Evolutionary conservation across 2,113 vertebrate genomes (phyloP), one percentile per base, ranked within the genome.

Genomic region (Copsychus sechellarum): DNA sequence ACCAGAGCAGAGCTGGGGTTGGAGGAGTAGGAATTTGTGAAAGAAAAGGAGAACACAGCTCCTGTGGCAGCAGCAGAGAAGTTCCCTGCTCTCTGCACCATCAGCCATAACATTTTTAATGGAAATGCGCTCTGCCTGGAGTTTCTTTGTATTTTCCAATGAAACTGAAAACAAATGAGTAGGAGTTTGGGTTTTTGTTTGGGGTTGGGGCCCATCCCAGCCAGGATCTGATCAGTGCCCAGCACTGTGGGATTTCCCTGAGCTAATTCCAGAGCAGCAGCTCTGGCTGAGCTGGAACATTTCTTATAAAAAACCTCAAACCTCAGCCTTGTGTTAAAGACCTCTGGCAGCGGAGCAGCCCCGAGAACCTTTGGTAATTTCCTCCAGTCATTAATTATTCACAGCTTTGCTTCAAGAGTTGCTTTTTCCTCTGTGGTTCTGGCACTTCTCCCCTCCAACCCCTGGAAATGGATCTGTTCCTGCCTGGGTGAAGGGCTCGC

Each of bases 371-470:
- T 13, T 19, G 36, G 73, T 70, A 45, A 73, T 86, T 83, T 58
- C 18, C 58, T 62, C 40, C 66, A 58, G 20, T 31, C 43, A 5
- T 88, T 91, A 88, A 88, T 97, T 93, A 93, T 66, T 84, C 57
- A 24, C 76, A 56, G 29, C 65, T 40, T 58, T 81, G 26, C 50
- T 86, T 61, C 14, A 45, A n/a, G 71, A 34, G 45, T 12, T 69
- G n/a, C 40, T 57, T 76, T 90, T 66, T 15, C 47, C 56, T 54
- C 9, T 16, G 38, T 3, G 38, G n/a, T 45, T 81, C 83, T 92
- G 92, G 76, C 76, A 12, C 72, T 86, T 82, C 51, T 74, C 72
- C 67, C 62, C 79, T 58, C 5, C 79, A 58, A 62, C 65, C 78
- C 50, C 69, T 81, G 90, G 73, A 60, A 87, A 50, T 43, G 15